These are phyloP conservation scores for Lycopodina hypogea DNA, from an alignment of 37 sponge, comb jelly and placozoan genomes.

Conservation along the genomic window DNA sequence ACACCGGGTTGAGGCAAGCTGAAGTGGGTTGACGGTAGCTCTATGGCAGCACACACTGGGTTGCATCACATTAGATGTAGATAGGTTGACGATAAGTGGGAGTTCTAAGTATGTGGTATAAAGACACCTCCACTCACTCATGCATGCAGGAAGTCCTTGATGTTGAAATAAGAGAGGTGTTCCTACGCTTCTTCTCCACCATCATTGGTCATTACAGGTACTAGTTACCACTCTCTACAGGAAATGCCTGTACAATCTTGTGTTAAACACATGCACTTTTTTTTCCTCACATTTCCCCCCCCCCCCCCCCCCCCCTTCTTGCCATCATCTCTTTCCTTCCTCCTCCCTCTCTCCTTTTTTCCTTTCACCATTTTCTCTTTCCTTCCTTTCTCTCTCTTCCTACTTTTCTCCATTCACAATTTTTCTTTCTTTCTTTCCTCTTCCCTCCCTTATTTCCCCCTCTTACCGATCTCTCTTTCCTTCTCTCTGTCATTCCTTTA, in stretches of 20 bases:
- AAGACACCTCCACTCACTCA: too few relatives aligned
- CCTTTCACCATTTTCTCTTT: neutral
- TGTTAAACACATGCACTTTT: too few relatives aligned
- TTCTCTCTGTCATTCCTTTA: neutral
- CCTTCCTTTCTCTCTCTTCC: too few relatives aligned
- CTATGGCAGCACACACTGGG: too few relatives aligned
- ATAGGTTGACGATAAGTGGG: too few relatives aligned
- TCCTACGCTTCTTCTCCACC: slow-evolving; percentile 62
- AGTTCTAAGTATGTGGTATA: too few relatives aligned
- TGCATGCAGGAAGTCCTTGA: slow-evolving; percentile 59
- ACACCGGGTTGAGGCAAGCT: too few relatives aligned
- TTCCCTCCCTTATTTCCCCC: too few relatives aligned
- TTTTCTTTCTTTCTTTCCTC: too few relatives aligned
- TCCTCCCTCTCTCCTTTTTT: neutral
- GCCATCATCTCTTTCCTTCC: neutral
- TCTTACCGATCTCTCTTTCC: neutral
- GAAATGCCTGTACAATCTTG: neutral
- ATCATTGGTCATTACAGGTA: slow-evolving; percentile 59
- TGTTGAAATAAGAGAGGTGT: slow-evolving; percentile 72
- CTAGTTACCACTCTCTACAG: neutral
- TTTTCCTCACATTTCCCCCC: neutral
- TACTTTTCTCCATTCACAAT: too few relatives aligned
- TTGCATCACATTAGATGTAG: too few relatives aligned
- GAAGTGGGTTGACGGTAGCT: too few relatives aligned
- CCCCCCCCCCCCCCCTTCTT: neutral